Base-by-base conservation (phyloP, 2,888 invertebrate species). In the Nephrotoma flavescens region DNA sequence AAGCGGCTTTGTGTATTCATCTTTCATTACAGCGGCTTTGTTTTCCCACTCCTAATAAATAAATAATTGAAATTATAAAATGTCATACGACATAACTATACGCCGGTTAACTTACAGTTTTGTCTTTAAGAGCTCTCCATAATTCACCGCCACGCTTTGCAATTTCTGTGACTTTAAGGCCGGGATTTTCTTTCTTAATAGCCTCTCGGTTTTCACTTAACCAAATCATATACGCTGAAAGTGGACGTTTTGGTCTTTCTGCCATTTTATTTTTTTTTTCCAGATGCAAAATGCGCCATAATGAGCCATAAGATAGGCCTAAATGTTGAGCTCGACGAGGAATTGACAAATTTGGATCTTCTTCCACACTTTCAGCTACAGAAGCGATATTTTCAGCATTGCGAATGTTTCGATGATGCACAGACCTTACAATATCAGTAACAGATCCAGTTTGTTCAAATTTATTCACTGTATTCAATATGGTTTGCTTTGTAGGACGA, bases 181-280 rank as follows among this genome's bases (percentile, higher is more conserved):
- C 98, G 42, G 99, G 98, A 93, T 97, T 94, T 86, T 98, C 97
- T 47, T 95, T 93, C 92, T 98, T 99, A 88, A 99, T 97, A 88
- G 94, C 92, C 89, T 97, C 97, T 89, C 99, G 94, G 87, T 94
- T 95, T 89, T 96, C 97, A 91, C 97, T 98, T 89, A 99, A 93
- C 98, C 98, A 99, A 89, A 99, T 91, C 96, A 99, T 97, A 91
- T 97, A 99, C 2, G 97, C 98, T 86, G 98, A 96, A 90, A 95
- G 94, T 57, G 98, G 96, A 90, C 98, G 94, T 92, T 99, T 99
- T 86, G 99, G 99, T 92, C 94, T 99, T 96, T 93, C 95, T 94
- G 91, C 95, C 95, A 93, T 96, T n/a, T n/a, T n/a, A n/a, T n/a
- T n/a, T n/a, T n/a, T n/a, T n/a, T n/a, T n/a, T n/a, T n/a, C n/a